A percentile compares a stretch with the other conserved stretches of the same genome.
phyloP scores from a whole-genome alignment of 1,140 invertebrate genomes.

The Procambarus virginalis region DNA sequence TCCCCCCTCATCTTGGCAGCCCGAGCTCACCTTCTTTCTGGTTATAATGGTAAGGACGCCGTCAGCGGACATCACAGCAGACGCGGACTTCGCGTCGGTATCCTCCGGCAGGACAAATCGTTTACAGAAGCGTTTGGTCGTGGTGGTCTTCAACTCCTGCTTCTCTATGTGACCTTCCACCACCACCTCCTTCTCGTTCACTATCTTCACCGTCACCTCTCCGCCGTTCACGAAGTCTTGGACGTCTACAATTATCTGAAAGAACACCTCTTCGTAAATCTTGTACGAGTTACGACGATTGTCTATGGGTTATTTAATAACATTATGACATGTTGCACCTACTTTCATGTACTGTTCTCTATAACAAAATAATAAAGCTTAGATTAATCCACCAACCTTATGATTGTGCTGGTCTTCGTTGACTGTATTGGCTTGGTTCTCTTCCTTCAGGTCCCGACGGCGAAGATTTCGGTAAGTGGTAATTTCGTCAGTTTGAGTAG shows the following conservation, averaged over 20 bases:
- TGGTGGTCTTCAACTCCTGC: conserved; percentile 18
- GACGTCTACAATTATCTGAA: conserved; percentile 44
- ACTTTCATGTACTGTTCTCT: too few species aligned
- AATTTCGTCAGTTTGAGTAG: conserved; percentile 30
- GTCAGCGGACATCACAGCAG: conserved; percentile 32
- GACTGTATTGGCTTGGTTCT: conserved; percentile 42
- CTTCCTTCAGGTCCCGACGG: conserved; percentile 35
- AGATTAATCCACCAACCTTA: conserved; percentile 18
- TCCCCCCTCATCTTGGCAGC: too few species aligned
- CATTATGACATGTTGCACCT: too few species aligned
- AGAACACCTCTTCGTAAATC: neutral
- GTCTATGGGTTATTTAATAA: too few species aligned
- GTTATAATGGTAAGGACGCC: conserved; percentile 34
- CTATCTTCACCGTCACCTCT: conserved; percentile 22
- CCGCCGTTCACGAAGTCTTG: conserved; percentile 35
- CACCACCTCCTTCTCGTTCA: conserved; percentile 30
- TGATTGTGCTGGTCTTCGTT: conserved; percentile 32
- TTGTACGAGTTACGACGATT: too few species aligned
- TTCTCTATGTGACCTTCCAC: conserved; percentile 47
- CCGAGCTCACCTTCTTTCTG: conserved; percentile 11
- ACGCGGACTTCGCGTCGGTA: neutral
- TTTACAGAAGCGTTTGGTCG: conserved; percentile 33
- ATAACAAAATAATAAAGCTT: too few species aligned
- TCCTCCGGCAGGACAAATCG: conserved; percentile 40
- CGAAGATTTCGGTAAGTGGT: conserved; percentile 51